Percentiles rank a stretch among this genome's conserved stretches.
Evolutionary conservation across 2,797 vertebrate species (phyloP).

Genomic region (Neoniphon sammara): DNA sequence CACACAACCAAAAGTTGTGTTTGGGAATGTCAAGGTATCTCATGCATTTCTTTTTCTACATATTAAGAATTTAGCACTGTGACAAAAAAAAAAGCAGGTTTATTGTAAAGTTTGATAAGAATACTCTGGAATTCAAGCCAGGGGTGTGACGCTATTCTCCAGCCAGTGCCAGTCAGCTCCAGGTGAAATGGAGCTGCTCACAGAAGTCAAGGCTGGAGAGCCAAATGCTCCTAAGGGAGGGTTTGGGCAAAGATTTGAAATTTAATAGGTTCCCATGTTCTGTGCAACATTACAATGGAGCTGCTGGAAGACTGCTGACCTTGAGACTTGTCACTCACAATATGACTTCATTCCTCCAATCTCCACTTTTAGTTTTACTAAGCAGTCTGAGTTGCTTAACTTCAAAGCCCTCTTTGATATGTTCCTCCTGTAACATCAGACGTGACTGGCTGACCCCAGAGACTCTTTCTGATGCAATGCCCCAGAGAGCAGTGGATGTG

Average conservation of each 20-base stretch:
- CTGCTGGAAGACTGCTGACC: constrained; percentile 53
- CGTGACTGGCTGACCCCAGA: constrained; percentile 64
- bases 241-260: constrained; percentile 60
- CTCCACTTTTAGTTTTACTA: constrained; percentile 38
- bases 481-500: constrained; percentile 48
- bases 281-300: constrained; percentile 52
- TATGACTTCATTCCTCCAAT: constrained; percentile 48
- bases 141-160: constrained; percentile 56
- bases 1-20: constrained; percentile 19
- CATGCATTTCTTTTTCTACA: constrained; percentile 55
- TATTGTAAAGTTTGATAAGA: constrained; percentile 40
- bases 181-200: constrained; percentile 36
- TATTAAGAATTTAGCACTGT: constrained; percentile 4
- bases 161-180: constrained; percentile 27
- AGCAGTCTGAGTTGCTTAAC: constrained; percentile 45
- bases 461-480: constrained; percentile 57
- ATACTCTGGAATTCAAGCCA: constrained; percentile 57
- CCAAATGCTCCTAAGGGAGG: constrained; percentile 48
- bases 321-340: constrained; percentile 67
- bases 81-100: constrained; percentile 19
- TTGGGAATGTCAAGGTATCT: constrained; percentile 35
- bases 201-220: constrained; percentile 60
- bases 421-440: constrained; percentile 67
- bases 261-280: constrained; percentile 45
- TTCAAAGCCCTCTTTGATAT: constrained; percentile 78